Percentiles rank a stretch among this genome's conserved stretches.
These are phyloP conservation scores for Cyclura pinguis DNA, from an alignment of 2,797 vertebrate genomes.

Conservation along the genomic window DNA sequence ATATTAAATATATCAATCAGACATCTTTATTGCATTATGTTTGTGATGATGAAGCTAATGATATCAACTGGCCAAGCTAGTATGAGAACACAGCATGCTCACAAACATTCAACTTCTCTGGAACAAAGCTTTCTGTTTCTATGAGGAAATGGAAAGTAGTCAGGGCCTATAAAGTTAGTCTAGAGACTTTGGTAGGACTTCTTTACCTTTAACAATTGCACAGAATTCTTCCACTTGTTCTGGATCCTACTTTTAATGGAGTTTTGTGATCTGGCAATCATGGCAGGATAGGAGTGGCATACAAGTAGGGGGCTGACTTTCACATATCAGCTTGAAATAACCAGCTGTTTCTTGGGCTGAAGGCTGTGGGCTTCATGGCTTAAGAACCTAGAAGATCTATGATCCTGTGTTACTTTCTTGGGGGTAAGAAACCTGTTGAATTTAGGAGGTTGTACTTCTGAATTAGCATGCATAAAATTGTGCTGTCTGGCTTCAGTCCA, in stretches of 20 bases:
- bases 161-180: not conserved
- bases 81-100: not conserved
- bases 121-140: not conserved
- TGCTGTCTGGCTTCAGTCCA: not conserved
- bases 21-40: not conserved
- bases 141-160: not conserved
- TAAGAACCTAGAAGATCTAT: too few species aligned
- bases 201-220: constrained; percentile 1
- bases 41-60: not conserved
- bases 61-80: not conserved
- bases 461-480: not conserved
- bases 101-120: not conserved
- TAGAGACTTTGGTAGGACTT: not conserved
- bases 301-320: not conserved
- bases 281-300: too few species aligned
- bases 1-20: not conserved
- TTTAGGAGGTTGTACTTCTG: not conserved
- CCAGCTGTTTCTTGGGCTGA: not conserved
- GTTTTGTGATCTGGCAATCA: not conserved
- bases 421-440: too few species aligned
- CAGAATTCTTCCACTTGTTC: not conserved
- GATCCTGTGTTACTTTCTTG: too few species aligned
- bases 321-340: not conserved
- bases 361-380: too few species aligned
- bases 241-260: not conserved